phyloP scores from a whole-genome alignment of 1,140 invertebrate species.

The Eriocheir sinensis region DNA sequence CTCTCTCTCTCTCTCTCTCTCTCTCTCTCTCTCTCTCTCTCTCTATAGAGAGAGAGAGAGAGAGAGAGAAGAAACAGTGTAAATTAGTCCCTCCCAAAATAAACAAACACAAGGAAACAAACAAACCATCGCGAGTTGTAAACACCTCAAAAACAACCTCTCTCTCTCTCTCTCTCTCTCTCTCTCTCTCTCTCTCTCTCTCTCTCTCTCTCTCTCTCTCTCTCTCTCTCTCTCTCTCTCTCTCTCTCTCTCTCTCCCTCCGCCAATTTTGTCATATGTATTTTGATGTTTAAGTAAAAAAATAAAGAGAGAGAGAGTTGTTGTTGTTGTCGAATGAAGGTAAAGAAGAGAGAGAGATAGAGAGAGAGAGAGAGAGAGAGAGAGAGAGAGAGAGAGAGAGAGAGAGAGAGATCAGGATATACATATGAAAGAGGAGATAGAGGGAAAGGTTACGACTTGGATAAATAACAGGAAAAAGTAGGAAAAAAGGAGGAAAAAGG shows the following conservation, averaged over 20 bases:
- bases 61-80: background rate
- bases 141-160: background rate
- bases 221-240: background rate
- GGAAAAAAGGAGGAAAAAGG: too few species aligned
- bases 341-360: background rate
- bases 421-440: too few species aligned
- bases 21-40: background rate
- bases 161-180: background rate
- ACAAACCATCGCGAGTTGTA: background rate
- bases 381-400: background rate
- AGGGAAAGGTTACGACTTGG: too few species aligned
- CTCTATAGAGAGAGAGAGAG: too few species aligned
- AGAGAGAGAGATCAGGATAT: background rate
- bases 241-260: background rate
- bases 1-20: background rate
- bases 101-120: background rate
- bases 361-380: background rate
- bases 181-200: too few species aligned
- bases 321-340: too few species aligned
- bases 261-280: background rate
- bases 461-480: too few species aligned
- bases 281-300: too few species aligned
- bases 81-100: background rate
- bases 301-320: too few species aligned
- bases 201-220: too few species aligned